These are phyloP conservation scores for Cryptus armator DNA, from an alignment of 2,888 invertebrate species.

Conservation along the genomic window DNA sequence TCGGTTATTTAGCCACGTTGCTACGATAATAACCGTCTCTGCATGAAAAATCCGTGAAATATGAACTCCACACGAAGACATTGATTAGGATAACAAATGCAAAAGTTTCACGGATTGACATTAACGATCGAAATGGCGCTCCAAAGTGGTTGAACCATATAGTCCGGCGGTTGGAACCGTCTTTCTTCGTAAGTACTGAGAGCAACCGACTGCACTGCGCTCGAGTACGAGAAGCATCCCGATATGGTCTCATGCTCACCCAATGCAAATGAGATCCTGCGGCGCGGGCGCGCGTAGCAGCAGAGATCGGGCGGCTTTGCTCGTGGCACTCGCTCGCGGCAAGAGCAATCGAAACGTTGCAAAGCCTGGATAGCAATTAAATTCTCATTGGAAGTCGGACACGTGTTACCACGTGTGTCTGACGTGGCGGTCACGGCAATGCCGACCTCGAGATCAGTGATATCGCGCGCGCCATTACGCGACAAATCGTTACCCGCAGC, in stretches of 20 bases:
- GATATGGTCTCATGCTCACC: constrained; percentile 79
- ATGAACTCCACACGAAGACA: background rate
- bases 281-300: constrained; percentile 46
- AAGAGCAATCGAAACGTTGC: constrained; percentile 63
- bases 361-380: constrained; percentile 77
- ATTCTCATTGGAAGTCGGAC: constrained; percentile 80
- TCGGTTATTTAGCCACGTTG: background rate
- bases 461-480: constrained; percentile 80
- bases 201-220: constrained; percentile 26
- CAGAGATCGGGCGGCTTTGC: constrained; percentile 42
- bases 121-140: constrained; percentile 57
- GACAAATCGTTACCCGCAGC: constrained; percentile 77
- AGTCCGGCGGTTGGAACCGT: constrained; percentile 51
- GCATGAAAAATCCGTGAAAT: background rate
- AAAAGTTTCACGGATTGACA: constrained; percentile 43
- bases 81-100: constrained; percentile 49
- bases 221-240: constrained; percentile 72
- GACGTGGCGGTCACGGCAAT: constrained; percentile 80
- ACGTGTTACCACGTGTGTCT: constrained; percentile 81
- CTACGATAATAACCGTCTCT: background rate
- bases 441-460: constrained; percentile 81
- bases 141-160: constrained; percentile 35
- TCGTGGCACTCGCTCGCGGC: constrained; percentile 46
- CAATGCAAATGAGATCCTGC: constrained; percentile 77
- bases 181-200: constrained; percentile 13